Evolutionary conservation across 1,140 invertebrate species (phyloP), one percentile per base, ranked within the genome.

Genomic region (Bombus waltoni): DNA sequence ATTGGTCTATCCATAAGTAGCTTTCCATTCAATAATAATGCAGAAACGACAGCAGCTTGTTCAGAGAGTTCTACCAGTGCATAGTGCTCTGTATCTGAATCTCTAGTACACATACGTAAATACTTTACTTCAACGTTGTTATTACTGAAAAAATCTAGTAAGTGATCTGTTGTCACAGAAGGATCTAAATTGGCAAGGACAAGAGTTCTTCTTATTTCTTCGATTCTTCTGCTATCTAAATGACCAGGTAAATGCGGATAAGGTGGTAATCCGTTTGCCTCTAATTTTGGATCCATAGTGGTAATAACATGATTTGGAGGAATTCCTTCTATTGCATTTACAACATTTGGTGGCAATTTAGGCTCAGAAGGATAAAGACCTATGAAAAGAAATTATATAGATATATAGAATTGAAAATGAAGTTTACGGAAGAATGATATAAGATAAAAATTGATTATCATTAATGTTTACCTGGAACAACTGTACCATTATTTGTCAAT

Each of bases 91-190:
- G 96, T 95, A 88, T 98, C 97, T 62, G 96, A 96, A 83, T 99
- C 97, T 92, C 98, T 96, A 13, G 97, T 97, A 93, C 98, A 98
- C 95, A 99, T 98, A 38, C 99, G 96, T 22, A 99, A 96, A 95
- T 99, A 99, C 94, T 99, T 99, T 0, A 99, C 98, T 95, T 99
- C 99, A 32, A 98, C 98, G 76, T 97, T 98, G 73, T 96, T 95
- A 87, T 96, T 96, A 81, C 96, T 95, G 93, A 99, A 99, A 94
- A 98, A 98, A 81, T 98, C 97, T 91, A 99, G 96, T 3, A 98
- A 92, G 81, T 98, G 97, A 62, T 98, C 97, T 11, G 97, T 95
- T 1, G 97, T 96, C 87, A 97, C 96, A 81, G 96, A 96, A 47
- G 96, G 87, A 75, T 95, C 95, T 86, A 98, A 96, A 71, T 99